A percentile compares a stretch with the other conserved stretches of the same genome.
Evolutionary conservation across 2,113 vertebrate species (phyloP).

Genomic region (Anolis sagrei): DNA sequence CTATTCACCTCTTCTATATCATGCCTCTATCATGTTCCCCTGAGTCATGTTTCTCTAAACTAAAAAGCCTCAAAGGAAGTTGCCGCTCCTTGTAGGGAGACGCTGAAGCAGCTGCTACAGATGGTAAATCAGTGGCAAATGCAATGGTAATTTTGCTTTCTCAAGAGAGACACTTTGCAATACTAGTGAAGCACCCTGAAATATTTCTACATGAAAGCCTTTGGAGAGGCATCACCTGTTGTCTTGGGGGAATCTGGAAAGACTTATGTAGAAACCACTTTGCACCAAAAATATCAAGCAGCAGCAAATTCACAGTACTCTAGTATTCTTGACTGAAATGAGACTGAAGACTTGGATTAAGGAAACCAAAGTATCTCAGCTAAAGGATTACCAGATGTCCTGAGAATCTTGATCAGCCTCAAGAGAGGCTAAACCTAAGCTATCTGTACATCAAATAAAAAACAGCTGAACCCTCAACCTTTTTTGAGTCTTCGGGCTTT

Average conservation of each 20-base stretch:
- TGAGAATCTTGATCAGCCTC: constrained; percentile 9
- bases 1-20: background rate
- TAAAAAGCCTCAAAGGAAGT: background rate
- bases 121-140: constrained; percentile 56
- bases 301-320: background rate
- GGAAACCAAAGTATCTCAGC: constrained; percentile 4
- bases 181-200: constrained; percentile 41
- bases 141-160: constrained; percentile 48
- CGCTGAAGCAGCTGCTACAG: constrained; percentile 52
- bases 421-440: background rate
- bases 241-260: constrained; percentile 16
- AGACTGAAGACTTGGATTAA: constrained; percentile 10
- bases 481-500: background rate
- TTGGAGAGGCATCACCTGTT: constrained; percentile 30
- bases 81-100: constrained; percentile 22
- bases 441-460: constrained; percentile 21
- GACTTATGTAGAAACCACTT: constrained; percentile 14
- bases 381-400: constrained; percentile 19
- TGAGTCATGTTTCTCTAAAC: background rate
- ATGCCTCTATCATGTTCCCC: background rate
- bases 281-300: constrained; percentile 5
- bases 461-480: constrained; percentile 12
- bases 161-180: background rate
- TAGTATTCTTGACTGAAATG: constrained; percentile 30
- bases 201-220: constrained; percentile 14